phyloP scores from a whole-genome alignment of 37 sponge, comb jelly and placozoan genomes.

The Crambe crambe region DNA sequence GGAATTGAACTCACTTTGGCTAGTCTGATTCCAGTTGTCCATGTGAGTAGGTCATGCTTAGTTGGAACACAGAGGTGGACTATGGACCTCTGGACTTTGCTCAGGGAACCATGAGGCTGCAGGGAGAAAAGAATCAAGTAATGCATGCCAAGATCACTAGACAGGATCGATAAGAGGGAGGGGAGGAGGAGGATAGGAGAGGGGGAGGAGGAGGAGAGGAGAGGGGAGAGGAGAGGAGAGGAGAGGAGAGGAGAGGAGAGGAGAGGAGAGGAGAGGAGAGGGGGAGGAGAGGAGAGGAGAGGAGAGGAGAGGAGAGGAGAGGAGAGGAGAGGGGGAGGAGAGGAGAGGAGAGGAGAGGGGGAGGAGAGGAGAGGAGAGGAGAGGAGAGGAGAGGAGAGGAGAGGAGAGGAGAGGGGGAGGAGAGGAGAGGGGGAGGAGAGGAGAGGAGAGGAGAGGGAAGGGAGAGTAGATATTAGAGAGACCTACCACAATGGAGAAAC shows the following conservation, averaged over 20 bases:
- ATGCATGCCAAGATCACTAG: background rate
- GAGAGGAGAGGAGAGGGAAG: background rate
- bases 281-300: background rate
- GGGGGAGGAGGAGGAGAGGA: background rate
- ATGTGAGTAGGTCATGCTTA: slow-evolving; percentile 59
- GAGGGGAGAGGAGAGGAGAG: background rate
- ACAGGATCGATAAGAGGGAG: background rate
- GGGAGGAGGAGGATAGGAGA: background rate
- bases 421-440: background rate
- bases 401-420: background rate
- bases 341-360: background rate
- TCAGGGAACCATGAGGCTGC: slow-evolving; percentile 70
- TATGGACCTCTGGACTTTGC: slow-evolving; percentile 60
- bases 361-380: too few relatives aligned
- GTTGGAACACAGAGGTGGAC: slow-evolving; percentile 71
- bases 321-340: background rate
- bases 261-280: slow-evolving; percentile 14
- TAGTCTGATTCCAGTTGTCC: slow-evolving; percentile 73
- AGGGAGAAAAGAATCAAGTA: background rate
- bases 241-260: background rate
- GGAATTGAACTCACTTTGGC: slow-evolving; percentile 79
- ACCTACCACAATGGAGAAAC: slow-evolving; percentile 82
- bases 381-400: background rate
- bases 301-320: background rate
- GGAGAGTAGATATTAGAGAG: background rate